phyloP scores from a whole-genome alignment of 23 tunicate species.

The Trididemnum clinides region DNA sequence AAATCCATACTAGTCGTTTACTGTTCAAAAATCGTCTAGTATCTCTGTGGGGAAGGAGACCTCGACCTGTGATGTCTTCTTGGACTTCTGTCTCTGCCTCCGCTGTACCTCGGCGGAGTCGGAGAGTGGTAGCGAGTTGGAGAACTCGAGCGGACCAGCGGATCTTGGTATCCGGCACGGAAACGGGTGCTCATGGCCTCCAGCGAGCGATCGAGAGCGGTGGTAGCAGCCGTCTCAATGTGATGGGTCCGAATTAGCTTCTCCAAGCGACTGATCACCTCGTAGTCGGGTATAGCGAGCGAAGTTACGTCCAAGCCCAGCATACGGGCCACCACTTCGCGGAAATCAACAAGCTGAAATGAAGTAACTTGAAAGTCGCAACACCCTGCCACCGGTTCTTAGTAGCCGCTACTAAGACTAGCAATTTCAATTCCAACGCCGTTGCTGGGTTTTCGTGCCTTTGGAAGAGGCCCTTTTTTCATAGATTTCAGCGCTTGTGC shows the following conservation, averaged over 20 bases:
- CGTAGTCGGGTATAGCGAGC: conserved; percentile 91
- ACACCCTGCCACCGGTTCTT: too few relatives aligned
- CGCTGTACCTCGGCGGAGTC: neutral
- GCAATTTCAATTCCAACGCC: too few relatives aligned
- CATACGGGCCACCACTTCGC: conserved; percentile 96
- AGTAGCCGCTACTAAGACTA: too few relatives aligned
- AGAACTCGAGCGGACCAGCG: neutral
- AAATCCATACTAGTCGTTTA: too few relatives aligned
- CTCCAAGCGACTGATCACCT: conserved; percentile 79
- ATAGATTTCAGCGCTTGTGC: too few relatives aligned
- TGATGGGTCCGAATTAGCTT: conserved; percentile 88
- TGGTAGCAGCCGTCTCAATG: conserved; percentile 68
- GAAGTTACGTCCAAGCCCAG: conserved; percentile 87
- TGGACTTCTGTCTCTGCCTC: conserved; percentile 42
- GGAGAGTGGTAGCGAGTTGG: conserved; percentile 32
- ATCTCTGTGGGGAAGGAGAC: conserved; percentile 66
- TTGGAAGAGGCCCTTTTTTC: too few relatives aligned
- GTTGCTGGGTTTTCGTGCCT: too few relatives aligned
- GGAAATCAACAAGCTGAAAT: conserved; percentile 91
- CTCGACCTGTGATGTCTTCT: conserved; percentile 32
- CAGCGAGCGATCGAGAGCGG: conserved; percentile 65
- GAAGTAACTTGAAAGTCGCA: too few relatives aligned
- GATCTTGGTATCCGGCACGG: conserved; percentile 52
- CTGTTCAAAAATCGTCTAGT: too few relatives aligned
- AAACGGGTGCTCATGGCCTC: conserved; percentile 70